Evolutionary conservation across 1,140 invertebrate species (phyloP).

Genomic region (Drosophila parvula): DNA sequence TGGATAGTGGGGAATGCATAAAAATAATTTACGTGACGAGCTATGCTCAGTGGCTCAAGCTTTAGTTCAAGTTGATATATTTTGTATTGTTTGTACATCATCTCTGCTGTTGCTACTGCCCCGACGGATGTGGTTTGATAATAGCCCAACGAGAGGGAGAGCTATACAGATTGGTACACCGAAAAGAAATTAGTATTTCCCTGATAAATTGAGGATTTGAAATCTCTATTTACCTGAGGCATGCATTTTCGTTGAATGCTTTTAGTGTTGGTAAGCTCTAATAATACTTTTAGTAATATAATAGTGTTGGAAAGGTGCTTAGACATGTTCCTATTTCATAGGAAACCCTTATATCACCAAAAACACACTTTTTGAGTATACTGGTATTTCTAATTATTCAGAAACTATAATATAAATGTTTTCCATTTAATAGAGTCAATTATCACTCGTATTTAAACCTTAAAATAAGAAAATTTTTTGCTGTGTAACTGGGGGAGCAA

Average conservation of each 20-base stretch:
- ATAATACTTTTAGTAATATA: too few species aligned
- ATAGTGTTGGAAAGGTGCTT: not conserved
- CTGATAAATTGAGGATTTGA: not conserved
- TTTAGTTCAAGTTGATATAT: conserved; percentile 76
- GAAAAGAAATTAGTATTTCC: not conserved
- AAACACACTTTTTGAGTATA: not conserved
- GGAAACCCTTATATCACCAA: not conserved
- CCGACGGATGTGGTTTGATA: conserved; percentile 78
- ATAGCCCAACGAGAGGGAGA: conserved; percentile 44
- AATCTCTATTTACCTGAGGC: too few species aligned
- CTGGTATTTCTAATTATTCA: not conserved
- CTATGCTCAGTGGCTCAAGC: conserved; percentile 67
- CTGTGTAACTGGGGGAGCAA: conserved; percentile 10
- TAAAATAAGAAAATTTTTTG: not conserved
- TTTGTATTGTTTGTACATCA: conserved; percentile 68
- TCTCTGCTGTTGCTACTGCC: conserved; percentile 59
- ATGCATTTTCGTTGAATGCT: not conserved
- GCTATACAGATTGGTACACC: conserved; percentile 16
- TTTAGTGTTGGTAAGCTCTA: not conserved
- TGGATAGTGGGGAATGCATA: conserved; percentile 35
- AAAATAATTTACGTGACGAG: conserved; percentile 51
- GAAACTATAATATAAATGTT: not conserved
- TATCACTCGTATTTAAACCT: too few species aligned
- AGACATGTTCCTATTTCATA: too few species aligned
- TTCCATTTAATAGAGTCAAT: not conserved